Base-by-base conservation (phyloP, 2,888 invertebrate genomes). In the Himalopsyche kuldschensis region DNA sequence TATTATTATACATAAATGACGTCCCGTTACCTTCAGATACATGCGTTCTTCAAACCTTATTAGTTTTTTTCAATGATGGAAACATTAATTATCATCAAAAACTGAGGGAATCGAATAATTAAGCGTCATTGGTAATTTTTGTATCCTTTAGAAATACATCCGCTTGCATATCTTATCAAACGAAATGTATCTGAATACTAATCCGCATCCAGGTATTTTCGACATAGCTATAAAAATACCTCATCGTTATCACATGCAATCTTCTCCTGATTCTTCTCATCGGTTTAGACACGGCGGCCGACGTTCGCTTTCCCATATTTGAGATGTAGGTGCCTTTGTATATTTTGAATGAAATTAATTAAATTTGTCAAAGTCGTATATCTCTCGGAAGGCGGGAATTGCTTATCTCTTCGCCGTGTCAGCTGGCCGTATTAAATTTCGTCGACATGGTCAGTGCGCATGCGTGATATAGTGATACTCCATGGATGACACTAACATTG, bases 301-400 rank as follows among this genome's bases (percentile, higher is more conserved):
- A 27, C 30, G 69, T 69, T 69, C 27, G 30, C 69, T 69, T 69
- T 69, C 69, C 69, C 30, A 69, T 30, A 69, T 55, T 20, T 30
- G 4, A 69, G 69, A 69, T 69, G 27, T 69, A 69, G 69, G 69
- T 69, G 69, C 69, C 69, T 69, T 69, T 27, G 27, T 69, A 69
- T 27, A 27, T 27, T 48, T 79, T 63, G 78, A 75, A 81, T 84
- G 79, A 81, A 55, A 84, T 84, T 84, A 84, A 84, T 84, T 84
- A 82, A 82, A 79, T 75, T 79, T 82, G 84, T 82, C 82, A 79
- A 80, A 82, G 82, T 48, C 69, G 78, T 84, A 79, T 77, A 84
- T 84, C 84, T 78, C 69, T 82, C 63, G 27, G 77, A 48, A 69
- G 48, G 31, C 24, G 84, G 35, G 82, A 80, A 76, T 80, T 55